These are phyloP conservation scores for Boulengeromyrus knoepffleri DNA, from an alignment of 2,113 vertebrate species.

Conservation along the genomic window DNA sequence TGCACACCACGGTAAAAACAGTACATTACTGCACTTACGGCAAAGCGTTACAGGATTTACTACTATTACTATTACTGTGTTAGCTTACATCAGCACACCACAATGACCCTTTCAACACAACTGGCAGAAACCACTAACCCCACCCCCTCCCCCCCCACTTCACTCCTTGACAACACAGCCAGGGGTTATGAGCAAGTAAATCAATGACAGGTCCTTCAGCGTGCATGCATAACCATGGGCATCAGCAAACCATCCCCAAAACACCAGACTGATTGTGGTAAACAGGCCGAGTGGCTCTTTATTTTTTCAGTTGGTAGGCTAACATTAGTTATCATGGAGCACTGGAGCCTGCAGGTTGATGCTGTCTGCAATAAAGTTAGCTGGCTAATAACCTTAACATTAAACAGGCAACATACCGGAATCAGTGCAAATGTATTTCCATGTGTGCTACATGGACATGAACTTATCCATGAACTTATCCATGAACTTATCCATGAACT, in stretches of 20 bases:
- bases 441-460: not conserved
- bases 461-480: not conserved
- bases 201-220: not conserved
- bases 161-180: not conserved
- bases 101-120: not conserved
- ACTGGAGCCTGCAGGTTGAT: not conserved
- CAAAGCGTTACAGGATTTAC: not conserved
- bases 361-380: not conserved
- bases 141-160: not conserved
- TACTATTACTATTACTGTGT: not conserved
- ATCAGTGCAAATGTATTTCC: not conserved
- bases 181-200: not conserved
- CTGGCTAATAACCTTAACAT: not conserved
- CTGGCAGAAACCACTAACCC: not conserved
- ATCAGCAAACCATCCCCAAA: not conserved
- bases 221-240: not conserved
- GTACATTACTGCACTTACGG: not conserved
- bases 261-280: not conserved
- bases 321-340: not conserved
- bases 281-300: not conserved
- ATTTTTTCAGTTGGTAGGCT: not conserved
- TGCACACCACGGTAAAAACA: not conserved
- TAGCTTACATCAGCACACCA: not conserved
- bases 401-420: not conserved
- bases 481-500: not conserved